Evolutionary conservation across 2,797 vertebrate genomes (phyloP).

Genomic region (Avahi laniger): DNA sequence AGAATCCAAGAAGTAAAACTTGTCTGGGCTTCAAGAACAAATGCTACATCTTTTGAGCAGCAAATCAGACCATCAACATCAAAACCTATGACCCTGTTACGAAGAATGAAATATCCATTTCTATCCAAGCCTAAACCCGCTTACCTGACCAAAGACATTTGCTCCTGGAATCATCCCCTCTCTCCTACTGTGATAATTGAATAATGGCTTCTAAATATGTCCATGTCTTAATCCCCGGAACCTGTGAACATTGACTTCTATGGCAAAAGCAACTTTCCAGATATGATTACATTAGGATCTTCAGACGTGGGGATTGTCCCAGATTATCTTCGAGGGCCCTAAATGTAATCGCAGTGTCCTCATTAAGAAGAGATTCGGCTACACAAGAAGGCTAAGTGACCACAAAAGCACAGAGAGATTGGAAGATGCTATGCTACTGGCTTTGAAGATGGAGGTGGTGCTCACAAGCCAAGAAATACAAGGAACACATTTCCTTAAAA

Average conservation of each 20-base stretch:
- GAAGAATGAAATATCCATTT: too few relatives aligned
- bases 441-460: background rate
- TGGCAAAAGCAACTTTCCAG: background rate
- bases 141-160: background rate
- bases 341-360: background rate
- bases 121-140: background rate
- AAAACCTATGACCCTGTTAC: background rate
- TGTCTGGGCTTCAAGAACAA: background rate
- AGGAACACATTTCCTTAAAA: constrained; percentile 1
- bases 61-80: background rate
- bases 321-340: background rate
- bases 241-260: background rate
- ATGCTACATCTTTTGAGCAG: background rate
- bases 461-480: too few relatives aligned
- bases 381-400: background rate
- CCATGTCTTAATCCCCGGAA: background rate
- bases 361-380: background rate
- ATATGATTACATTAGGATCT: background rate
- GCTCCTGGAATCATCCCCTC: background rate
- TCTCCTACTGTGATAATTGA: background rate
- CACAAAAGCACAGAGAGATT: background rate
- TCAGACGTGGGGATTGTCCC: too few relatives aligned
- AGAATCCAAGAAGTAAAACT: background rate
- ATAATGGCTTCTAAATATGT: background rate
- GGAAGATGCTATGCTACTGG: background rate